Evolutionary conservation across 2,888 invertebrate species (phyloP).

Genomic region (Drosophila mercatorum): DNA sequence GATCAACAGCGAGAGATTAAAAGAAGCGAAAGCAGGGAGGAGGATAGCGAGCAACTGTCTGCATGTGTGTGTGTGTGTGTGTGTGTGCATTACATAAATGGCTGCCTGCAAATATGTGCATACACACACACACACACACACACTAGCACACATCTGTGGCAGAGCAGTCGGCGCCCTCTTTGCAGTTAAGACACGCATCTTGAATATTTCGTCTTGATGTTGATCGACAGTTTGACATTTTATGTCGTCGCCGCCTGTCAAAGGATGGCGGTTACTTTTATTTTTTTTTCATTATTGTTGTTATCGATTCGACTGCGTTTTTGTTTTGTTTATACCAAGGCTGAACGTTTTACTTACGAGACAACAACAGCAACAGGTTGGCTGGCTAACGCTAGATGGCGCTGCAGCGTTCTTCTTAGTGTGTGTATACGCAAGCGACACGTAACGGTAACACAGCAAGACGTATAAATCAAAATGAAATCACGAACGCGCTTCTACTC

Average conservation of each 20-base stretch:
- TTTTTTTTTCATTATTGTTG: slow-evolving; percentile 18
- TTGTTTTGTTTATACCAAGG: slow-evolving; percentile 12
- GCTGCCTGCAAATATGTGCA: slow-evolving; percentile 42
- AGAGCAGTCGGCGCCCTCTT: slow-evolving; percentile 49
- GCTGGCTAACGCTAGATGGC: slow-evolving; percentile 37
- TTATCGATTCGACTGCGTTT: slow-evolving; percentile 15
- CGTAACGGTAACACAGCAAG: slow-evolving; percentile 21
- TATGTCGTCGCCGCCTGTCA: slow-evolving; percentile 80
- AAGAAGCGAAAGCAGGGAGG: slow-evolving; percentile 25
- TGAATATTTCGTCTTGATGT: slow-evolving; percentile 79
- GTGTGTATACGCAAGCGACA: background rate
- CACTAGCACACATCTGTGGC: slow-evolving; percentile 10
- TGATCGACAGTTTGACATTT: slow-evolving; percentile 83
- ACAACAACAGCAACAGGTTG: slow-evolving; percentile 21
- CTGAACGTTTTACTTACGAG: slow-evolving; percentile 43
- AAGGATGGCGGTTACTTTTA: slow-evolving; percentile 62
- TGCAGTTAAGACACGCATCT: slow-evolving; percentile 72
- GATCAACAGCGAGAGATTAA: slow-evolving; percentile 74
- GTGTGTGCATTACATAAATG: slow-evolving; percentile 65
- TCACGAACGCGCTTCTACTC: slow-evolving; percentile 50
- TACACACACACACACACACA: slow-evolving; percentile 2
- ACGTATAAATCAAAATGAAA: slow-evolving; percentile 45
- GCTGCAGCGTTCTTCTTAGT: slow-evolving; percentile 8
- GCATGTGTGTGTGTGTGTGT: background rate
- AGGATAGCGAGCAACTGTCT: slow-evolving; percentile 13